Evolutionary conservation across 2,797 vertebrate species (phyloP).

Genomic region (Girardinus metallicus): DNA sequence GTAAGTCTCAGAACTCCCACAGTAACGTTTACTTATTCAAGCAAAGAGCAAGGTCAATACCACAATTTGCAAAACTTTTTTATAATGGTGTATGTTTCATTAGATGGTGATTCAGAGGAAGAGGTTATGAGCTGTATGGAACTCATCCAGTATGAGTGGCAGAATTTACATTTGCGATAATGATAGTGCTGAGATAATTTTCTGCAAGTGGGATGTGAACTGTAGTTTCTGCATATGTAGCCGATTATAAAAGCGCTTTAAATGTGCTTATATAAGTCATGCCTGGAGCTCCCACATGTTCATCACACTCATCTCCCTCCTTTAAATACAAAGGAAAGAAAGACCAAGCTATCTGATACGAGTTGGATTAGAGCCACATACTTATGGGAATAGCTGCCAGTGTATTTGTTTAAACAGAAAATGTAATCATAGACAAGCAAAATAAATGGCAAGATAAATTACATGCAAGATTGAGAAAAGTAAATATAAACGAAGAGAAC

Average conservation of each 20-base stretch:
- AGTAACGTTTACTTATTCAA: neutral
- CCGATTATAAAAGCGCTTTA: slow-evolving; percentile 46
- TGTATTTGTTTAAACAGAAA: slow-evolving; percentile 11
- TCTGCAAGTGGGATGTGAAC: slow-evolving; percentile 33
- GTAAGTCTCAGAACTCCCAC: neutral
- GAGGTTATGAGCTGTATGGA: slow-evolving; percentile 55
- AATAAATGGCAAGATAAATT: slow-evolving; percentile 24
- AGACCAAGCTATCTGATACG: slow-evolving; percentile 2
- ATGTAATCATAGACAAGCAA: slow-evolving; percentile 16
- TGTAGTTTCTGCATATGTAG: slow-evolving; percentile 44
- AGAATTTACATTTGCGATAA: slow-evolving; percentile 65
- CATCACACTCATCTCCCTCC: slow-evolving; percentile 10
- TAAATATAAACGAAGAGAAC: slow-evolving; percentile 4
- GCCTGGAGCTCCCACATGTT: slow-evolving; percentile 8
- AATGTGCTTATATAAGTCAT: slow-evolving; percentile 17
- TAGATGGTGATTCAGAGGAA: slow-evolving; percentile 52
- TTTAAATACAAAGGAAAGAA: slow-evolving; percentile 2
- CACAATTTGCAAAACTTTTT: slow-evolving; percentile 1
- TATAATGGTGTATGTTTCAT: slow-evolving; percentile 21
- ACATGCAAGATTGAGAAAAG: slow-evolving; percentile 14
- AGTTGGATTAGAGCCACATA: slow-evolving; percentile 2
- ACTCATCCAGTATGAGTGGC: slow-evolving; percentile 39
- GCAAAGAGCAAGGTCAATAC: neutral
- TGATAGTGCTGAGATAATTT: slow-evolving; percentile 61
- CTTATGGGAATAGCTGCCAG: neutral